Conservation (phyloP, 2,888 invertebrate genomes). For the Lasiommata megera region DNA sequence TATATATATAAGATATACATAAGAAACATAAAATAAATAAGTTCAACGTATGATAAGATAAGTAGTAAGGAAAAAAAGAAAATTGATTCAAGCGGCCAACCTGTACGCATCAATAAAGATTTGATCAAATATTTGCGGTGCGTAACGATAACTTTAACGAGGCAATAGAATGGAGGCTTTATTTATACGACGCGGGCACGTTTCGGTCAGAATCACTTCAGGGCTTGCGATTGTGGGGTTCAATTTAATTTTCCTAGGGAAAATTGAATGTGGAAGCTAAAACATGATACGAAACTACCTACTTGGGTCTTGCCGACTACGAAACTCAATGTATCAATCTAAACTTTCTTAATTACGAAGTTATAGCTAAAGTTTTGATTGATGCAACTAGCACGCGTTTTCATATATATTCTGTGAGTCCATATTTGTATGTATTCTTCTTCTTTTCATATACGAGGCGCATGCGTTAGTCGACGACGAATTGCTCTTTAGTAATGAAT, state of each 20-base stretch:
- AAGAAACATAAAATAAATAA: too few relatives aligned
- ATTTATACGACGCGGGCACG: conserved; percentile 1
- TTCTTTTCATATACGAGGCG: too few relatives aligned
- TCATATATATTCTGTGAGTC: not conserved
- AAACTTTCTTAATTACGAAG: conserved; percentile 5
- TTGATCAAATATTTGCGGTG: conserved; percentile 10
- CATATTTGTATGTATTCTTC: too few relatives aligned
- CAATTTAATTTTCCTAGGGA: not conserved
- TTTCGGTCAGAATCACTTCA: not conserved
- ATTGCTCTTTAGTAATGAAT: too few relatives aligned
- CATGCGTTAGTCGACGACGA: too few relatives aligned
- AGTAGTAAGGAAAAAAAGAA: not conserved
- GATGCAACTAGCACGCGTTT: not conserved
- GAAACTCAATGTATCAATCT: not conserved
- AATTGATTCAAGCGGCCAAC: not conserved
- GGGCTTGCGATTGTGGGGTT: not conserved
- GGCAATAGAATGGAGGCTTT: not conserved
- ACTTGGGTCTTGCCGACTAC: not conserved
- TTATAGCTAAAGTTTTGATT: conserved; percentile 1
- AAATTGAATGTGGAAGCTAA: not conserved
- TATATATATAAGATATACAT: too few relatives aligned
- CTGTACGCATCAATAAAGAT: not conserved
- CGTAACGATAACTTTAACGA: not conserved
- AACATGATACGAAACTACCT: not conserved
- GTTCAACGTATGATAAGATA: too few relatives aligned